Percentiles rank a stretch among this genome's conserved stretches.
Conservation (phyloP, 1,140 invertebrate species). For the Gonioctena quinquepunctata region DNA sequence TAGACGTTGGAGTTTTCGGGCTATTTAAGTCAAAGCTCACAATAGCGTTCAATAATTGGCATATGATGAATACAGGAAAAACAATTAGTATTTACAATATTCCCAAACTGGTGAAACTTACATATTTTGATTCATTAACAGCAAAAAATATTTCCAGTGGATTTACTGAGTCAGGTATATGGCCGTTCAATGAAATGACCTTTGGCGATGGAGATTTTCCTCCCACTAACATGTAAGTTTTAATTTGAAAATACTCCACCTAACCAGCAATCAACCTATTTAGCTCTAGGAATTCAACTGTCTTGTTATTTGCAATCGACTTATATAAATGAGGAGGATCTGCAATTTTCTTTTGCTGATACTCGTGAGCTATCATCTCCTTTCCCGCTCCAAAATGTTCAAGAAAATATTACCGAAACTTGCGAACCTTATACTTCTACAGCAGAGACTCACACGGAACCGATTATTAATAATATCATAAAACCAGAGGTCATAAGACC, state of each 20-base stretch:
- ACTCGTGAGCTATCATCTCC: not conserved
- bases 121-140: conserved; percentile 48
- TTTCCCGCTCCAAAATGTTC: not conserved
- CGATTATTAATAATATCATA: conserved; percentile 22
- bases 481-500: conserved; percentile 26
- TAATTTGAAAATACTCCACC: conserved; percentile 18
- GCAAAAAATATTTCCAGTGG: conserved; percentile 40
- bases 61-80: conserved; percentile 24
- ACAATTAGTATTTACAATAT: conserved; percentile 49
- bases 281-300: conserved; percentile 24
- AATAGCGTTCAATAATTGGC: conserved; percentile 38
- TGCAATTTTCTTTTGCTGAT: conserved; percentile 19
- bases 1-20: conserved; percentile 50
- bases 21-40: conserved; percentile 46
- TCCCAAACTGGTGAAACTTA: conserved; percentile 45
- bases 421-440: not conserved
- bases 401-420: not conserved
- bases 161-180: conserved; percentile 18
- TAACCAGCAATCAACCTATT: conserved; percentile 21
- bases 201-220: conserved; percentile 4
- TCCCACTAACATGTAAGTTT: conserved; percentile 8
- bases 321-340: conserved; percentile 28
- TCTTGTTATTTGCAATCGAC: conserved; percentile 22
- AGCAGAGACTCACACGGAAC: not conserved
- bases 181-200: conserved; percentile 5